phyloP scores from a whole-genome alignment of 2,888 invertebrate genomes.

The Auanema freiburgensis region DNA sequence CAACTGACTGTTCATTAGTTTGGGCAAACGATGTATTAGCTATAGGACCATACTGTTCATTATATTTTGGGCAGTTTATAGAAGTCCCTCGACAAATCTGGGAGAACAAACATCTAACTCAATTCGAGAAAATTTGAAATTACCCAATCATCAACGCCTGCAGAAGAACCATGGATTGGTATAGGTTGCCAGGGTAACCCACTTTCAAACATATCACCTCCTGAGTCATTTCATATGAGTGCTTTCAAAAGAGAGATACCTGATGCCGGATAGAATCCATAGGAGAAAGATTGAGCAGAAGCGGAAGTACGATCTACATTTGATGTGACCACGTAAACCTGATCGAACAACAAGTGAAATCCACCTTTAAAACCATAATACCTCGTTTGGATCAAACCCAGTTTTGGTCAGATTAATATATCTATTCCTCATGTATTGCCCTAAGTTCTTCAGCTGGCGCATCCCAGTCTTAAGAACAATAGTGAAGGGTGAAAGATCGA shows the following conservation, averaged over 20 bases:
- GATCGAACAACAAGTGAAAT: constrained; percentile 8
- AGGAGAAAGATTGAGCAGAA: constrained; percentile 82
- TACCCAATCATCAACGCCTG: constrained; percentile 47
- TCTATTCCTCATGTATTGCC: constrained; percentile 43
- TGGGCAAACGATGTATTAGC: neutral
- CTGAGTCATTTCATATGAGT: neutral
- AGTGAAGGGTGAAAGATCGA: neutral
- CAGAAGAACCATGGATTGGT: constrained; percentile 43
- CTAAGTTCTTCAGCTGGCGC: constrained; percentile 46
- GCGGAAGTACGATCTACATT: constrained; percentile 69
- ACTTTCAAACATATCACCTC: constrained; percentile 5
- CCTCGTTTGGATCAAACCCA: neutral
- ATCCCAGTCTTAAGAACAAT: constrained; percentile 55
- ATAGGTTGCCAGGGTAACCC: constrained; percentile 49
- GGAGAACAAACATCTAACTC: neutral
- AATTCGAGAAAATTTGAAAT: neutral
- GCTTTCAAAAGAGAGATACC: constrained; percentile 1
- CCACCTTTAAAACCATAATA: neutral
- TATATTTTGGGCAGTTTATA: neutral
- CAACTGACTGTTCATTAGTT: neutral
- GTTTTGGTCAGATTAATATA: constrained; percentile 22
- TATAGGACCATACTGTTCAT: no score
- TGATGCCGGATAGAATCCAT: constrained; percentile 74
- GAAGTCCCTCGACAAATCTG: neutral
- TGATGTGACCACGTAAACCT: constrained; percentile 64